Base-by-base conservation (phyloP, 64 coral and sea anemone genomes). In the Cladopsammia gracilis region DNA sequence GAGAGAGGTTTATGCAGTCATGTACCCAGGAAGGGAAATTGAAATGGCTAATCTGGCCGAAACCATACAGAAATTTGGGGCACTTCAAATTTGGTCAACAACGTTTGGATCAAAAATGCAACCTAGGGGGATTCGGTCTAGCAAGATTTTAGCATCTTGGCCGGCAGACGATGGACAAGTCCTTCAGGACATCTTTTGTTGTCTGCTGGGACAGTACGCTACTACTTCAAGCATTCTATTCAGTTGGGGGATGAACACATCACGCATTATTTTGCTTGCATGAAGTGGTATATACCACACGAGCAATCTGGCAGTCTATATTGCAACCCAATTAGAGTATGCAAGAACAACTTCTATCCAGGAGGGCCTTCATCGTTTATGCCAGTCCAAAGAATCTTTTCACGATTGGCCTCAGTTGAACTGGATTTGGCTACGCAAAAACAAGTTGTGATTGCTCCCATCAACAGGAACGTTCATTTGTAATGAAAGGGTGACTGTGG, bases 141-240 rank as follows among this genome's bases (percentile, higher is more conserved):
- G 78, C 48, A 52, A 95, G n/a, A 95, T 95, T 74, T 62, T 89
- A 10, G 93, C 93, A 53, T 95, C 93, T 20, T 89, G 86, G 93
- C 87, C 86, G 11, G 34, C 18, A 71, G 59, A 73, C 48, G 58
- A 78, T 92, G 77, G 93, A 8, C 54, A 76, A 19, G 52, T 85
- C 10, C 7, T 49, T 4, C 71, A 84, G 75, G 87, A 88, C 3
- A 70, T 19, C 42, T 90, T 79, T 67, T 13, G 52, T 69, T 90
- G 46, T 53, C 58, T 54, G 43, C 87, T 25, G 93, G 93, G 47
- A 76, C 68, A 44, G 87, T 62, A 62, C 25, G 44, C 3, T 95
- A 76, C 25, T 89, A 78, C 26, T 95, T 95, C 7, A 85, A 7
- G 13, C 93, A 94, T 48, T 64, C 85, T 42, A n/a, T 78, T 73